phyloP scores from a whole-genome alignment of 2,888 invertebrate species.

The Volucella inflata region DNA sequence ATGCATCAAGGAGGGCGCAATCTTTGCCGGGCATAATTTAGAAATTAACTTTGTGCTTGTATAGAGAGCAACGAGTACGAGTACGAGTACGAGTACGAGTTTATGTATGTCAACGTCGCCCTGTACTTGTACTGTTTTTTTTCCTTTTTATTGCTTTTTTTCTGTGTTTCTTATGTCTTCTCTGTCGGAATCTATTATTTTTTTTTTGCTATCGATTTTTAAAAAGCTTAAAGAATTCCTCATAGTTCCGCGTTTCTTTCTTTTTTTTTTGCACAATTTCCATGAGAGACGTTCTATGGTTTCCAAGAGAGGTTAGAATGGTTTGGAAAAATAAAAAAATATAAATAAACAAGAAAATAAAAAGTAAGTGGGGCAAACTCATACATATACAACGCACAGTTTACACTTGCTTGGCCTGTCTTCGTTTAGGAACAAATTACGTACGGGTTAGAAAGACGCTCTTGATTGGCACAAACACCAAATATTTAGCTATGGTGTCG shows the following conservation, averaged over 20 bases:
- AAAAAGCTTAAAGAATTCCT: constrained; percentile 45
- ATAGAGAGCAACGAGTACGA: too few relatives aligned
- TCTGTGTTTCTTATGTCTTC: constrained; percentile 18
- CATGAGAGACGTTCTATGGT: constrained; percentile 66
- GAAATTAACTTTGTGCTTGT: constrained; percentile 32
- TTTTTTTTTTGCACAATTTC: constrained; percentile 52
- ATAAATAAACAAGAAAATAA: constrained; percentile 30
- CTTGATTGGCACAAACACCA: too few relatives aligned
- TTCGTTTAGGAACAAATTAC: too few relatives aligned
- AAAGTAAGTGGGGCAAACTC: neutral
- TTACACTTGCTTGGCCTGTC: too few relatives aligned
- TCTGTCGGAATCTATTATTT: constrained; percentile 54
- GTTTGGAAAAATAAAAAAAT: constrained; percentile 25
- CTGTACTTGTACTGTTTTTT: constrained; percentile 5
- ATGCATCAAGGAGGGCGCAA: neutral
- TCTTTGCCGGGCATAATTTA: constrained; percentile 18
- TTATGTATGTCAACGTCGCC: constrained; percentile 29
- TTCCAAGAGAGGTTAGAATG: constrained; percentile 64
- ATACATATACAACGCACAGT: too few relatives aligned
- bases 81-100: neutral
- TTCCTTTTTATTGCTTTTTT: neutral
- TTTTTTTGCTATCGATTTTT: constrained; percentile 68
- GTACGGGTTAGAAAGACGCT: too few relatives aligned
- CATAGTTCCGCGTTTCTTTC: constrained; percentile 52
- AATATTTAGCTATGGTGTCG: too few relatives aligned